phyloP scores from a whole-genome alignment of 2,113 vertebrate genomes.

The Mormoops blainvillei region DNA sequence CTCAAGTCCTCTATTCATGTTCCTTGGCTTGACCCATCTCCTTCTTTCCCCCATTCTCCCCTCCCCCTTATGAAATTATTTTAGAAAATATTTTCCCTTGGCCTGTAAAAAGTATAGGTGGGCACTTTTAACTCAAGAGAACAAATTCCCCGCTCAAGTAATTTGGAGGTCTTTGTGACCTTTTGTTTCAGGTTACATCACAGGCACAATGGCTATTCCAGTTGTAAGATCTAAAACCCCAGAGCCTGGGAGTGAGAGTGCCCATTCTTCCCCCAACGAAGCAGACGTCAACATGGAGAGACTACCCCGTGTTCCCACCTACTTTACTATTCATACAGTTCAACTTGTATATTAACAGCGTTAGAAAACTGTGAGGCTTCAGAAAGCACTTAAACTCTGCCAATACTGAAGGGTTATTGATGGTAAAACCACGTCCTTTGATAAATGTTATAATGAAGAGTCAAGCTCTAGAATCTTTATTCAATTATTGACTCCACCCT shows the following conservation, averaged over 20 bases:
- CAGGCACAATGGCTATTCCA: not conserved
- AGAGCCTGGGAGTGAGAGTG: not conserved
- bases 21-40: too few species aligned
- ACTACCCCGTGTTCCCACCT: not conserved
- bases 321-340: not conserved
- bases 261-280: not conserved
- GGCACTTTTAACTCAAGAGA: not conserved
- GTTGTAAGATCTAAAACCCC: not conserved
- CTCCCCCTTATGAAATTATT: too few species aligned
- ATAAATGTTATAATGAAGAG: not conserved
- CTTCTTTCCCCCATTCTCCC: too few species aligned
- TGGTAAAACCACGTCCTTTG: not conserved
- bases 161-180: not conserved
- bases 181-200: not conserved
- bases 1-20: too few species aligned
- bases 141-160: not conserved
- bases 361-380: not conserved
- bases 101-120: not conserved
- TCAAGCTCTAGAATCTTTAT: not conserved
- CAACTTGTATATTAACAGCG: not conserved
- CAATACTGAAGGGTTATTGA: not conserved
- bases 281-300: not conserved
- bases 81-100: not conserved
- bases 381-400: not conserved
- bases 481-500: not conserved